These are phyloP conservation scores for Drosophila pachea DNA, from an alignment of 1,140 invertebrate species.

Conservation along the genomic window DNA sequence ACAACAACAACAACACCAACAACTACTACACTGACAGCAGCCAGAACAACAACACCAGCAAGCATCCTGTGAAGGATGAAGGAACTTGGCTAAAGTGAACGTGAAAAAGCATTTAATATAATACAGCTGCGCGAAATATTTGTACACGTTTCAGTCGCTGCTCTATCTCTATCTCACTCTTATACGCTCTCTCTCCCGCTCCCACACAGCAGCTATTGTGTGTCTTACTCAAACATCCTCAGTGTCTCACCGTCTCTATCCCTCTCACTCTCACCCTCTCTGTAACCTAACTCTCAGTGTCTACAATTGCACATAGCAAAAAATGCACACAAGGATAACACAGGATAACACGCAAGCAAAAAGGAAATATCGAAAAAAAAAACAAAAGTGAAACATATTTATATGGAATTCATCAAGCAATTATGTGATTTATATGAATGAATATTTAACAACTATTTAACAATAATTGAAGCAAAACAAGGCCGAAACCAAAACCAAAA, in stretches of 20 bases:
- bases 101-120: conserved; percentile 60
- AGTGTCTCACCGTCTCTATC: neutral
- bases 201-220: neutral
- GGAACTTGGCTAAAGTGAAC: conserved; percentile 44
- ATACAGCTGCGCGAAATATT: conserved; percentile 54
- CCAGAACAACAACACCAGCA: conserved; percentile 16
- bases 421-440: conserved; percentile 73
- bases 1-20: conserved; percentile 23
- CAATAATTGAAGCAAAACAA: conserved; percentile 65
- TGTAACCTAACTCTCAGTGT: conserved; percentile 33
- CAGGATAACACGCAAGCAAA: conserved; percentile 30
- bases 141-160: conserved; percentile 36
- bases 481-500: neutral
- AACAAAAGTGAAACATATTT: conserved; percentile 43
- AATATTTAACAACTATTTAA: conserved; percentile 74
- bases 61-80: conserved; percentile 22
- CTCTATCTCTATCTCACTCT: conserved; percentile 6
- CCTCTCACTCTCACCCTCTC: conserved; percentile 28
- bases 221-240: neutral
- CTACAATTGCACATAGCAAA: conserved; percentile 58
- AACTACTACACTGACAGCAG: conserved; percentile 34
- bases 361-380: conserved; percentile 5
- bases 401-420: conserved; percentile 77
- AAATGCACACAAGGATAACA: conserved; percentile 51
- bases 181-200: conserved; percentile 26